Conservation (phyloP, 2,888 invertebrate species). For the Aelia acuminata region DNA sequence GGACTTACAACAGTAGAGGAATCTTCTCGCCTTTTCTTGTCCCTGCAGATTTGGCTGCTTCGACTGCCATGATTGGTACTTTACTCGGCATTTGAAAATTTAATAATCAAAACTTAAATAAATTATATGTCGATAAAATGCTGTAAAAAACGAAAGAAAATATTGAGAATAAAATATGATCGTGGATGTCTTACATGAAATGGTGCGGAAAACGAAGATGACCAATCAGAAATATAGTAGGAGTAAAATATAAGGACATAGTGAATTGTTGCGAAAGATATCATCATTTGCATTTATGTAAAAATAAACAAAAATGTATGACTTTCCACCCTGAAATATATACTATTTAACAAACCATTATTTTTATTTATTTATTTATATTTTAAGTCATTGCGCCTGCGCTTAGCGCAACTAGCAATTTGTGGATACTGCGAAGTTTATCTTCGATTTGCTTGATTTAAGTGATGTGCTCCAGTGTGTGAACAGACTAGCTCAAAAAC, state of each 20-base stretch:
- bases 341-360: neutral
- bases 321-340: neutral
- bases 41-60: constrained; percentile 2
- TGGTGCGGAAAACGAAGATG: neutral
- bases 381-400: too few species aligned
- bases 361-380: too few species aligned
- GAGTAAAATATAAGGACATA: neutral
- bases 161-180: neutral
- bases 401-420: too few species aligned
- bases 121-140: neutral
- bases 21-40: constrained; percentile 12
- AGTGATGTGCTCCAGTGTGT: too few species aligned
- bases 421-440: too few species aligned
- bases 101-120: neutral
- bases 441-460: too few species aligned
- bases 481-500: too few species aligned
- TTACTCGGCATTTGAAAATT: constrained; percentile 18
- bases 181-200: neutral
- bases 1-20: constrained; percentile 11
- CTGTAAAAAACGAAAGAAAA: neutral
- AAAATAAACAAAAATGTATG: neutral
- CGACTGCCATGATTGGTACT: constrained; percentile 4
- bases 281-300: neutral
- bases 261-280: neutral
- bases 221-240: neutral